These are phyloP conservation scores for Protosalanx chinensis DNA, from an alignment of 2,797 vertebrate genomes.

Conservation along the genomic window DNA sequence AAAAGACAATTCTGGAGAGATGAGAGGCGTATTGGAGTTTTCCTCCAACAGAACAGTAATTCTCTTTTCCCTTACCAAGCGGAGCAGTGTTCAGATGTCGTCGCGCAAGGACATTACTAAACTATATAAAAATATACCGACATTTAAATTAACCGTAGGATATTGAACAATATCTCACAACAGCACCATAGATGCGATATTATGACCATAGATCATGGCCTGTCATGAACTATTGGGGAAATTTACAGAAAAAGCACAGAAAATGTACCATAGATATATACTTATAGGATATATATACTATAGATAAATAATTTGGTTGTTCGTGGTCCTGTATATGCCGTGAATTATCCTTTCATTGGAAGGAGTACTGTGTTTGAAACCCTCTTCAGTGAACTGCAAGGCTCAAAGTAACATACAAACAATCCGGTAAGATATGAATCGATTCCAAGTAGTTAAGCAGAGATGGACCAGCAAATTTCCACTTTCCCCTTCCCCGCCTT, in stretches of 20 bases:
- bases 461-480: slow-evolving; percentile 4
- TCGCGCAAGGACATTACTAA: slow-evolving; percentile 6
- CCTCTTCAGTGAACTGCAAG: no score
- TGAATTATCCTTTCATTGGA: no score
- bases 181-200: no score
- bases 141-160: neutral
- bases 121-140: neutral
- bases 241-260: no score
- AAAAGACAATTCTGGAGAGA: slow-evolving; percentile 35
- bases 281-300: no score
- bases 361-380: no score
- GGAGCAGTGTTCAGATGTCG: slow-evolving; percentile 36
- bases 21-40: slow-evolving; percentile 48
- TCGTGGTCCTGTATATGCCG: no score
- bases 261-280: no score
- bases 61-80: slow-evolving; percentile 17
- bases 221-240: no score
- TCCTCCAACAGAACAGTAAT: slow-evolving; percentile 33
- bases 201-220: no score
- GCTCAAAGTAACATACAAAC: slow-evolving; percentile 5
- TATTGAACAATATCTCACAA: neutral
- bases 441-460: slow-evolving; percentile 23
- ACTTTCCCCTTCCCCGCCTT: slow-evolving; percentile 10
- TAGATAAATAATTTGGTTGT: no score
- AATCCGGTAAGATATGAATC: slow-evolving; percentile 20